A percentile compares a stretch with the other conserved stretches of the same genome.
phyloP scores from a whole-genome alignment of 2,113 vertebrate species.

The Halcyon malimbica region DNA sequence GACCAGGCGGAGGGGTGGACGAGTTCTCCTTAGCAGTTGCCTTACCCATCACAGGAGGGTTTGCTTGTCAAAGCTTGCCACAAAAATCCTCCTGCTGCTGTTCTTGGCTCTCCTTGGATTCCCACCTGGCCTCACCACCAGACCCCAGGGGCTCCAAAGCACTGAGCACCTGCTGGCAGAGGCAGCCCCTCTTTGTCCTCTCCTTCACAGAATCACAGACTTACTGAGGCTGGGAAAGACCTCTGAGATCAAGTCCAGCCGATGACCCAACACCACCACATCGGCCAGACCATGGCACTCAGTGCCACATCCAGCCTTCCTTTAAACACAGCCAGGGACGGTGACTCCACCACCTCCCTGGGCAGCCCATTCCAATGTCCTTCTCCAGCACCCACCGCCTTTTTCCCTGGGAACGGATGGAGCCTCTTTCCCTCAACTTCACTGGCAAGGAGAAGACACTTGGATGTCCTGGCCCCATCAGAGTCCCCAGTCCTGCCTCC shows the following conservation, averaged over 20 bases:
- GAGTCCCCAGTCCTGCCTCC: neutral
- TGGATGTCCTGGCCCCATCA: neutral
- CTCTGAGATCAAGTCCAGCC: too few species aligned
- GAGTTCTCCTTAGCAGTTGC: neutral
- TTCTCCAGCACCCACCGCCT: neutral
- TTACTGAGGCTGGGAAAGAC: too few species aligned
- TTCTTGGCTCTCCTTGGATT: neutral
- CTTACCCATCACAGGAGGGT: neutral
- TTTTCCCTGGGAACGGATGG: neutral
- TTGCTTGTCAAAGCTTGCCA: neutral
- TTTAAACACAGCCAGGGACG: too few species aligned
- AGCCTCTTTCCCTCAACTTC: neutral
- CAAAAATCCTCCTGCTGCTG: neutral
- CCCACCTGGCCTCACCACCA: neutral
- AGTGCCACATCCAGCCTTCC: too few species aligned
- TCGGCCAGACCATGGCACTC: too few species aligned
- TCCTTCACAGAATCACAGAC: neutral
- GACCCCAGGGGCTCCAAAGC: neutral
- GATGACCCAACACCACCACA: too few species aligned
- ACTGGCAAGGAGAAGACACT: neutral
- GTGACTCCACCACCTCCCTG: too few species aligned
- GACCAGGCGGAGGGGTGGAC: neutral
- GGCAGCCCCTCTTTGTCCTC: neutral
- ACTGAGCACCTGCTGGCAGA: neutral
- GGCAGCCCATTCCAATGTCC: too few species aligned